A percentile compares a stretch with the other conserved stretches of the same genome.
These are phyloP conservation scores for Antennarius maculatus DNA, from an alignment of 2,797 vertebrate genomes.

Conservation along the genomic window DNA sequence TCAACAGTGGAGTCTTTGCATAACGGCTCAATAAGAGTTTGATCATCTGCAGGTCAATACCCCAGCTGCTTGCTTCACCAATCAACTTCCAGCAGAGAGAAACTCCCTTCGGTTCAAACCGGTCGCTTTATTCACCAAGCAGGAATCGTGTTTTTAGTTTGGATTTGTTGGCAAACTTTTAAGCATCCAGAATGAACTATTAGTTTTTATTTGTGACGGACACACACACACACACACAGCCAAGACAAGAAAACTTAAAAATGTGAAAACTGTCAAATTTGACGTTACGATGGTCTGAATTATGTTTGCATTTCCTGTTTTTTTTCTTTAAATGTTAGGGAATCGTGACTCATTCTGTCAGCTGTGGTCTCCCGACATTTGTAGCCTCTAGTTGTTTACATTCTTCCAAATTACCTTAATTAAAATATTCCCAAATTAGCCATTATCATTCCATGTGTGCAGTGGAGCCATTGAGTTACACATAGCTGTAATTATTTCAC, in stretches of 20 bases:
- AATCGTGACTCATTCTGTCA: background rate
- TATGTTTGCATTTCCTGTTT: no score
- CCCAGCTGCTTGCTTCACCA: constrained; percentile 65
- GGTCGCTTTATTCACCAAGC: no score
- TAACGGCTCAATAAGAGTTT: constrained; percentile 68
- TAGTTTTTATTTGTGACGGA: no score
- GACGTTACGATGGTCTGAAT: no score
- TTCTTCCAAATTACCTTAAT: background rate
- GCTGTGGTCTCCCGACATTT: background rate
- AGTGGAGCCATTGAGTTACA: background rate
- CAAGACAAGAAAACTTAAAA: no score
- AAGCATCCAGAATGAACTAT: no score
- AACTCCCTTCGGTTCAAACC: constrained; percentile 57
- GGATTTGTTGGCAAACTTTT: no score
- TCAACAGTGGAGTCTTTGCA: constrained; percentile 58
- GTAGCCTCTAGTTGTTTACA: background rate
- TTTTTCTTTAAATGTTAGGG: no score
- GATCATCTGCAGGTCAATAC: constrained; percentile 74
- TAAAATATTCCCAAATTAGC: background rate
- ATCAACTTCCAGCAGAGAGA: constrained; percentile 59
- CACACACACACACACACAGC: no score
- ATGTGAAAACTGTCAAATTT: no score
- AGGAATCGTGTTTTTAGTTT: no score
- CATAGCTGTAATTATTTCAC: background rate
- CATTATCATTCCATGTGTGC: background rate